Conservation (phyloP, 2,113 vertebrate species). For the Dasyurus viverrinus region DNA sequence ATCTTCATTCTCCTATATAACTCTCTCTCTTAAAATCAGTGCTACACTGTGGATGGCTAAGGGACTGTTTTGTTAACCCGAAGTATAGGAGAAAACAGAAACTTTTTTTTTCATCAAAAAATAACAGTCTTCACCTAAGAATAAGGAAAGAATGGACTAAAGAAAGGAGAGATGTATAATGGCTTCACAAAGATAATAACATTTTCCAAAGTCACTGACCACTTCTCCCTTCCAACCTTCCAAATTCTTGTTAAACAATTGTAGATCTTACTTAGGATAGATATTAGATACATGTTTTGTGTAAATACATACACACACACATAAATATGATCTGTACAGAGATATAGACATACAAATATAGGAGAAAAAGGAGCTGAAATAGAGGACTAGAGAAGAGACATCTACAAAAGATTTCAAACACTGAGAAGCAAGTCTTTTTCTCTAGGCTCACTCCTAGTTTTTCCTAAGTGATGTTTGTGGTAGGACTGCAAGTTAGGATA, state of each 20-base stretch:
- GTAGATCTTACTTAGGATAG: background rate
- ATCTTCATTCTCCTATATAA: background rate
- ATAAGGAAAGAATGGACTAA: background rate
- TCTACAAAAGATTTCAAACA: background rate
- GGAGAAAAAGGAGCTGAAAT: background rate
- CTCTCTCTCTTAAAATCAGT: background rate
- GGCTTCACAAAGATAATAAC: background rate
- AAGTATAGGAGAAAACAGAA: background rate
- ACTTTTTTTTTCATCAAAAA: background rate
- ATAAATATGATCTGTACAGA: background rate
- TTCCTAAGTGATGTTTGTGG: background rate
- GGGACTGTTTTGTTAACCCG: background rate
- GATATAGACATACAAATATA: no score
- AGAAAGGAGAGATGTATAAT: background rate
- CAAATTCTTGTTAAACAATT: background rate
- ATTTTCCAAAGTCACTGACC: background rate
- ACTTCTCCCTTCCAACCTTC: background rate
- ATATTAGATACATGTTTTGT: background rate
- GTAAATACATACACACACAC: no score
- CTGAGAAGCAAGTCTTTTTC: background rate
- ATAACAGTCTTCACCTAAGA: background rate
- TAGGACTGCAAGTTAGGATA: background rate
- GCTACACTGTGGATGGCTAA: background rate
- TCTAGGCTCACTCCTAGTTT: background rate
- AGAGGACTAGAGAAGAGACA: background rate